A percentile compares a stretch with the other conserved stretches of the same genome.
Evolutionary conservation across 2,888 invertebrate species (phyloP).

Genomic region (Coecobrya sp.): DNA sequence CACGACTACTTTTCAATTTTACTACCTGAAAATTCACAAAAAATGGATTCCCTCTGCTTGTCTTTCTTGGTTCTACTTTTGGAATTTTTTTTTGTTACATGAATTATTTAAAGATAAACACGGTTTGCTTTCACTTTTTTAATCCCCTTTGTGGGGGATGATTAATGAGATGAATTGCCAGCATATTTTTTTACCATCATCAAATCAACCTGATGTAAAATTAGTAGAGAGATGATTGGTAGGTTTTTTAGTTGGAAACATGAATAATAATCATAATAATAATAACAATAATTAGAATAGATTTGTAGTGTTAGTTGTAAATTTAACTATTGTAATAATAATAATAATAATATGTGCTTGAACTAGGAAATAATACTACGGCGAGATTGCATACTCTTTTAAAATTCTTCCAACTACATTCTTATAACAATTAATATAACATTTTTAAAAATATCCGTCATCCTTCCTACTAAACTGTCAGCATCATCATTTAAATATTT

Average conservation of each 20-base stretch:
- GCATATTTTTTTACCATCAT: background rate
- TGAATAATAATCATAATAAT: background rate
- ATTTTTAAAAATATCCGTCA: background rate
- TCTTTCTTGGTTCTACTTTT: constrained; percentile 26
- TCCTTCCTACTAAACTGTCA: background rate
- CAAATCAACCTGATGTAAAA: no score
- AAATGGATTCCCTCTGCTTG: background rate
- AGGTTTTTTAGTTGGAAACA: background rate
- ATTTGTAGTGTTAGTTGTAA: constrained; percentile 1
- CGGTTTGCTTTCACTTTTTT: background rate
- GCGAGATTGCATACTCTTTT: constrained; percentile 6
- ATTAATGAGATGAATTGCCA: background rate
- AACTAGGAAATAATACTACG: constrained; percentile 53
- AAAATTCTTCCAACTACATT: background rate
- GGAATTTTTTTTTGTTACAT: background rate
- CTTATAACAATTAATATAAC: background rate
- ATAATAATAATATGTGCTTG: background rate
- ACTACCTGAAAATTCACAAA: background rate
- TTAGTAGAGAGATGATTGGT: no score
- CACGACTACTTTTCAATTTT: background rate
- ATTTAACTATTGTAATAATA: background rate
- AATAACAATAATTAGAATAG: constrained; percentile 20
- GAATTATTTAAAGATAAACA: background rate
- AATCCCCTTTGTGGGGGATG: background rate
- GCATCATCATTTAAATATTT: background rate